These are phyloP conservation scores for Chloroclysta siterata DNA, from an alignment of 2,888 invertebrate species.

Conservation along the genomic window DNA sequence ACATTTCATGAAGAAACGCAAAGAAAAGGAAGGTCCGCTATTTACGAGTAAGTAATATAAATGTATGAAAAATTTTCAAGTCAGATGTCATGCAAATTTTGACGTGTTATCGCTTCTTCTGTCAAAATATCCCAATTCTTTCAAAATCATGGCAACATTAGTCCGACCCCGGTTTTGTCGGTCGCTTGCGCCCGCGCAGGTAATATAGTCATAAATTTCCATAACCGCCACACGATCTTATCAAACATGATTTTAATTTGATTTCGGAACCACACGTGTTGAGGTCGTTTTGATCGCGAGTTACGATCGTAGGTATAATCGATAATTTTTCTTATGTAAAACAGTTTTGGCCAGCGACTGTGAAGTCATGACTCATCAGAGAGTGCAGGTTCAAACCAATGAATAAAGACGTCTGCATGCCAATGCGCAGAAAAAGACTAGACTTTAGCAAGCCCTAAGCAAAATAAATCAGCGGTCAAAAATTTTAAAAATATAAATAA, in stretches of 20 bases:
- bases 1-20: no score
- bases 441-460: not conserved
- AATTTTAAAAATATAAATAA: no score
- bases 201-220: slow-evolving; percentile 86
- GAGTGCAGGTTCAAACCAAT: not conserved
- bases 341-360: slow-evolving; percentile 21
- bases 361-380: slow-evolving; percentile 1
- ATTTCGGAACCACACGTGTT: slow-evolving; percentile 83
- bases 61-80: no score
- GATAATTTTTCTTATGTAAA: slow-evolving; percentile 40
- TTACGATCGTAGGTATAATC: slow-evolving; percentile 74
- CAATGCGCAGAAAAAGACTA: no score
- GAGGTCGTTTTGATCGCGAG: slow-evolving; percentile 71
- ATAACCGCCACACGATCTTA: slow-evolving; percentile 85
- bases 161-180: slow-evolving; percentile 78
- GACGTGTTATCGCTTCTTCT: not conserved
- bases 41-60: no score
- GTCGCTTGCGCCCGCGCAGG: slow-evolving; percentile 77
- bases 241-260: slow-evolving; percentile 85
- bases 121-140: slow-evolving; percentile 4
- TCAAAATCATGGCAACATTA: slow-evolving; percentile 22
- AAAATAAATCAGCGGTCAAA: no score
- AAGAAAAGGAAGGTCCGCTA: no score
- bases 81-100: not conserved
- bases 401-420: not conserved